Evolutionary conservation across 2,797 vertebrate species (phyloP).

Genomic region (Eulemur rubriventer): DNA sequence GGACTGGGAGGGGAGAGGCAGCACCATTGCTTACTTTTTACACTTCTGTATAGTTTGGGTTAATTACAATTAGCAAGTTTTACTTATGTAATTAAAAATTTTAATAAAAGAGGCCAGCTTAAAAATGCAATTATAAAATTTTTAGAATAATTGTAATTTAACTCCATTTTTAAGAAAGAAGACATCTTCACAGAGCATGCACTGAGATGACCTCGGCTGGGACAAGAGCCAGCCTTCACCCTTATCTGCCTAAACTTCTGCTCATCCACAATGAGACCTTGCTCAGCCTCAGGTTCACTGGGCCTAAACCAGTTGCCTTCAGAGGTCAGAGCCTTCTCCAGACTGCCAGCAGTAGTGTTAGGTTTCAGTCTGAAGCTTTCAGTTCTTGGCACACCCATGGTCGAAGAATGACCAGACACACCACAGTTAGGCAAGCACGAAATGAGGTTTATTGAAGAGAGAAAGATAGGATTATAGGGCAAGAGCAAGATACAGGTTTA

Average conservation of each 20-base stretch:
- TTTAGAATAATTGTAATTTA: neutral
- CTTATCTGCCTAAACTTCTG: neutral
- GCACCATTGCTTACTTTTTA: neutral
- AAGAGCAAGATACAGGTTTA: too few species aligned
- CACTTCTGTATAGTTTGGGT: neutral
- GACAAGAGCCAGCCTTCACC: neutral
- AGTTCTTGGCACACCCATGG: too few species aligned
- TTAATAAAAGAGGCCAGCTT: neutral
- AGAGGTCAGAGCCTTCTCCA: neutral
- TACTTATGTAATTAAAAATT: neutral
- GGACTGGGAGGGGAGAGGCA: neutral
- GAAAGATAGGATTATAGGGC: too few species aligned
- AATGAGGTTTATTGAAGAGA: too few species aligned
- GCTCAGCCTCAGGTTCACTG: neutral
- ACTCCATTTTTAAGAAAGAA: conserved; percentile 2
- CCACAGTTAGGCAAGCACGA: too few species aligned
- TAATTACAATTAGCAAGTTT: conserved; percentile 24
- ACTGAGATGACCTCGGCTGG: neutral
- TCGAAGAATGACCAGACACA: too few species aligned
- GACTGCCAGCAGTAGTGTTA: neutral
- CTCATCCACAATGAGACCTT: neutral
- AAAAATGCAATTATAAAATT: neutral
- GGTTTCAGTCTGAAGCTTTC: too few species aligned
- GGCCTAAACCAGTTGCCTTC: neutral
- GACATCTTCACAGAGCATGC: neutral